These are phyloP conservation scores for Diadema setosum DNA, from an alignment of 35 echinoderm and acorn worm genomes.

Conservation along the genomic window DNA sequence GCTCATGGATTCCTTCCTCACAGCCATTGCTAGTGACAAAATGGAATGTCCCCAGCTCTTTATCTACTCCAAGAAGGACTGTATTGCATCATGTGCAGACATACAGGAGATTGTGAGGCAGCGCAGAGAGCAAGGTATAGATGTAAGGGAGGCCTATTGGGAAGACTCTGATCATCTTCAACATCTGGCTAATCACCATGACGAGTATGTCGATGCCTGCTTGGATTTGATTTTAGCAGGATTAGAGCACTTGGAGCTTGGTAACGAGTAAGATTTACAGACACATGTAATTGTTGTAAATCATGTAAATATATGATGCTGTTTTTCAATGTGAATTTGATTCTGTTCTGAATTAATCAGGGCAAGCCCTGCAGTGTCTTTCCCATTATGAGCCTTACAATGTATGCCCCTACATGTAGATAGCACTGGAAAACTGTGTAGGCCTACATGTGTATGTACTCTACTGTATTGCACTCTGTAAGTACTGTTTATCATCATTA, in stretches of 20 bases:
- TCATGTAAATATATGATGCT: too few species aligned
- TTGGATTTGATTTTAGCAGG: slow-evolving; percentile 39
- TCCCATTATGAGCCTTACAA: too few species aligned
- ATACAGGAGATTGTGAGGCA: slow-evolving; percentile 57
- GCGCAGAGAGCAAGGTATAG: slow-evolving; percentile 31
- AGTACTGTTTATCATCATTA: too few species aligned
- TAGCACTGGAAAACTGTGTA: too few species aligned
- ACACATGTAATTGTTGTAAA: too few species aligned
- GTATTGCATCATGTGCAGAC: slow-evolving; percentile 15
- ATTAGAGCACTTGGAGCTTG: not conserved
- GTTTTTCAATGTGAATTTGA: too few species aligned
- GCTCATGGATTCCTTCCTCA: not conserved
- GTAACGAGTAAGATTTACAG: too few species aligned
- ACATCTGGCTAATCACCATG: slow-evolving; percentile 46
- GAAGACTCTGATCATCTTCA: slow-evolving; percentile 70
- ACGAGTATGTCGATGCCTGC: slow-evolving; percentile 70
- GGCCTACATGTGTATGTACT: too few species aligned
- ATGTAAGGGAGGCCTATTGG: slow-evolving; percentile 71
- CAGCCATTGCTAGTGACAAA: not conserved
- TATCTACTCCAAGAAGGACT: slow-evolving; percentile 79
- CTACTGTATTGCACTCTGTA: too few species aligned
- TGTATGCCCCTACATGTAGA: too few species aligned
- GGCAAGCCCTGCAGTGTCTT: too few species aligned
- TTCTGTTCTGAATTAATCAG: too few species aligned
- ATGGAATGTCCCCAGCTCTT: slow-evolving; percentile 55